phyloP scores from a whole-genome alignment of 2,797 vertebrate species.

The Macroramphosus scolopax region DNA sequence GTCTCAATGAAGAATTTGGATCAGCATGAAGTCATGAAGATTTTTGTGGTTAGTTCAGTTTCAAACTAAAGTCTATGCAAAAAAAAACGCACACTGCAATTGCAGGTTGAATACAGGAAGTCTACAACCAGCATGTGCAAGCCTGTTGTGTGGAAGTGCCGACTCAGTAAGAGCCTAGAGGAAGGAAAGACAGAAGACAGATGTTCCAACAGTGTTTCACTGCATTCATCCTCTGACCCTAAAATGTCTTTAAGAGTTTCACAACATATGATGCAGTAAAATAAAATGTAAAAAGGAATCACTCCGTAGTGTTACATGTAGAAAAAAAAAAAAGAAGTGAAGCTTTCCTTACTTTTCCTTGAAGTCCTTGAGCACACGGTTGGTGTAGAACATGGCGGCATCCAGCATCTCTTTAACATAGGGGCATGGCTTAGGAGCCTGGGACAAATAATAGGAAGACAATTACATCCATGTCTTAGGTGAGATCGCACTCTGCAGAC shows the following conservation, averaged over 20 bases:
- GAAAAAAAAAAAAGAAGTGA: background rate
- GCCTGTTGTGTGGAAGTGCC: constrained; percentile 1
- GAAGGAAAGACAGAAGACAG: constrained; percentile 26
- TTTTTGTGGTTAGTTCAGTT: too few relatives aligned
- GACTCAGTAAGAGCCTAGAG: constrained; percentile 25
- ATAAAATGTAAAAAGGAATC: too few relatives aligned
- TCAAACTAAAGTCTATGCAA: too few relatives aligned
- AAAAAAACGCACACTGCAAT: too few relatives aligned
- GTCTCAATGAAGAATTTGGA: too few relatives aligned
- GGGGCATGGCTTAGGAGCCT: constrained; percentile 90
- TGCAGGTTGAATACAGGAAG: constrained; percentile 26
- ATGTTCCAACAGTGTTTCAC: too few relatives aligned
- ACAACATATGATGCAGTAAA: constrained; percentile 1
- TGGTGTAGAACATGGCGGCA: constrained; percentile 96
- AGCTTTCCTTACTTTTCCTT: constrained; percentile 84
- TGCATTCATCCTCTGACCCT: too few relatives aligned
- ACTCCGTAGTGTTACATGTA: too few relatives aligned
- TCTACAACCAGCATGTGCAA: constrained; percentile 1
- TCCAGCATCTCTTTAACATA: constrained; percentile 97
- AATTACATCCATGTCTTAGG: background rate
- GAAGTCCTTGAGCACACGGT: constrained; percentile 95
- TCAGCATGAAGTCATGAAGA: too few relatives aligned
- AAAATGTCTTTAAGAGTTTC: too few relatives aligned
- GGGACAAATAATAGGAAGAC: constrained; percentile 23
- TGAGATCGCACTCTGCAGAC: background rate